phyloP scores from a whole-genome alignment of 2,797 vertebrate genomes.

The Propithecus perrieri region DNA sequence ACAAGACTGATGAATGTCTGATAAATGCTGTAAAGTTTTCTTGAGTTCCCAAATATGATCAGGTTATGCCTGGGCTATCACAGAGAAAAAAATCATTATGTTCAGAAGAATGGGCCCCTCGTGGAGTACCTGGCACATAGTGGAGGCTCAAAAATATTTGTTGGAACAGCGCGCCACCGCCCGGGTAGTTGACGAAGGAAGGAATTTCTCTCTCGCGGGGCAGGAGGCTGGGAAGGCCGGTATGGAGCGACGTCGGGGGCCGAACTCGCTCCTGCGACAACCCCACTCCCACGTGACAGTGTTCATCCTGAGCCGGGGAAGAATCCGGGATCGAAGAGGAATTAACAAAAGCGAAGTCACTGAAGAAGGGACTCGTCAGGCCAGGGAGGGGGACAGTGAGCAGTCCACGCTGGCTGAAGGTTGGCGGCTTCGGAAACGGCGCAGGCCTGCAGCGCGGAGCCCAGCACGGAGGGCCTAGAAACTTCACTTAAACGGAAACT shows the following conservation, averaged over 20 bases:
- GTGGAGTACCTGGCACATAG: neutral
- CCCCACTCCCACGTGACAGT: too few relatives aligned
- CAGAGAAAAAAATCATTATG: neutral
- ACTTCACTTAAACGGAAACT: neutral
- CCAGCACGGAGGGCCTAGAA: neutral
- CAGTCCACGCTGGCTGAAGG: neutral
- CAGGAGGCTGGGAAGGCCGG: too few relatives aligned
- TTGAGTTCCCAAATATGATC: neutral
- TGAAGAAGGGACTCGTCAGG: neutral
- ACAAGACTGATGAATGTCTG: neutral
- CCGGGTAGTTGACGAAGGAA: too few relatives aligned
- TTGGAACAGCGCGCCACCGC: too few relatives aligned
- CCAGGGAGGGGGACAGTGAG: neutral
- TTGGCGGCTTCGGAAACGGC: rapidly evolving
- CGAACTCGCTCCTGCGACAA: too few relatives aligned
- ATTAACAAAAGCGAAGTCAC: neutral
- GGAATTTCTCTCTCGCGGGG: too few relatives aligned
- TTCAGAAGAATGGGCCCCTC: neutral
- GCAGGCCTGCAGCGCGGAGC: too few relatives aligned
- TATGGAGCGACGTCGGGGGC: too few relatives aligned
- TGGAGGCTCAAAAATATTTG: neutral
- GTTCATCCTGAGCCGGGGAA: too few relatives aligned
- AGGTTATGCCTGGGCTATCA: neutral
- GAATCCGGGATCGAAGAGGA: too few relatives aligned
- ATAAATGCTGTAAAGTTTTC: neutral